Conservation (phyloP, 1,140 invertebrate genomes). For the Heliconius congener region DNA sequence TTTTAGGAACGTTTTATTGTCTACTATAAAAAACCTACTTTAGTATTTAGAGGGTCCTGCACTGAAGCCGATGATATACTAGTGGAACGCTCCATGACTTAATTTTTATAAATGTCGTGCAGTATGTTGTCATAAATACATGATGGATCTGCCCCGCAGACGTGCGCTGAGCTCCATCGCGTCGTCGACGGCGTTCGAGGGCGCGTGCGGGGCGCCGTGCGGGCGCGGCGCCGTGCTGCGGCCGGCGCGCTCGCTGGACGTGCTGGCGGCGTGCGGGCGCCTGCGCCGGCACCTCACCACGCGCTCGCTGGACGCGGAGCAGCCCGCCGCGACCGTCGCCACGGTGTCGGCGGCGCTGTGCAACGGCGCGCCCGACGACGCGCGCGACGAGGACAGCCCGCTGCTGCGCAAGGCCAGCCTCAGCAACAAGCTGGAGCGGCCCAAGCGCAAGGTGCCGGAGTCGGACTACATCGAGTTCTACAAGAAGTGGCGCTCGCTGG, state of each 20-base stretch:
- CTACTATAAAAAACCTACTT: no score
- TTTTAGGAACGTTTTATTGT: no score
- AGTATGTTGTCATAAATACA: neutral
- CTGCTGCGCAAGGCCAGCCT: constrained; percentile 75
- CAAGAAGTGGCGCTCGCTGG: constrained; percentile 90
- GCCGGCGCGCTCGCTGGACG: constrained; percentile 68
- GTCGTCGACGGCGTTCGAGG: constrained; percentile 67
- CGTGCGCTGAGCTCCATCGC: constrained; percentile 76
- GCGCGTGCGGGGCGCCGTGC: constrained; percentile 27
- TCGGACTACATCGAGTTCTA: constrained; percentile 81
- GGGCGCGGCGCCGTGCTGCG: constrained; percentile 45
- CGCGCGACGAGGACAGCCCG: constrained; percentile 78
- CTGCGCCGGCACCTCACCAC: constrained; percentile 62
- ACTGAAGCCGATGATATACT: no score
- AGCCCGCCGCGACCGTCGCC: constrained; percentile 51
- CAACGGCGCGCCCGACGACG: constrained; percentile 77
- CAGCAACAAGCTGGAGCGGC: constrained; percentile 64
- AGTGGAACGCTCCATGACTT: neutral
- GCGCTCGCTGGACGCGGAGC: constrained; percentile 68
- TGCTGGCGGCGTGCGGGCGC: constrained; percentile 53
- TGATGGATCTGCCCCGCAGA: constrained; percentile 41
- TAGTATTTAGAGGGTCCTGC: no score
- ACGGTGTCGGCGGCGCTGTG: constrained; percentile 72
- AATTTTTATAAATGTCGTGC: no score
- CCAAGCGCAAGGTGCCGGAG: constrained; percentile 69